phyloP scores from a whole-genome alignment of 2,113 vertebrate genomes.

The Syrmaticus mikado region DNA sequence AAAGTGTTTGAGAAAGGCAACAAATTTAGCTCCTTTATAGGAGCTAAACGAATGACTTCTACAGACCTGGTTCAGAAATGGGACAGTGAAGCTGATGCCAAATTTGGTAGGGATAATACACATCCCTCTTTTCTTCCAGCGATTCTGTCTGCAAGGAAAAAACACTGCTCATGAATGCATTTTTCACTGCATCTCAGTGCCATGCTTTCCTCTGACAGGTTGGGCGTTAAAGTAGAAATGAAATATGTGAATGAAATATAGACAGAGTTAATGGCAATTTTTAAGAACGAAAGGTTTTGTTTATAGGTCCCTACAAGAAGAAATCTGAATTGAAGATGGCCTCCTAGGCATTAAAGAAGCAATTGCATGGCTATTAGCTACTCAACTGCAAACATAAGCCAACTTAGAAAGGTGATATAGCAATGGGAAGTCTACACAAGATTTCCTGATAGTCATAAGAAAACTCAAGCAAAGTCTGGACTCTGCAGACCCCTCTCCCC shows the following conservation, averaged over 20 bases:
- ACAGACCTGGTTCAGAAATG: conserved; percentile 93
- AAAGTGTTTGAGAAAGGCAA: neutral
- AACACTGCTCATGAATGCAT: neutral
- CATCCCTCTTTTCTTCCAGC: conserved; percentile 95
- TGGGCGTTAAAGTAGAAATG: neutral
- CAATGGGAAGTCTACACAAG: neutral
- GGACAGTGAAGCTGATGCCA: conserved; percentile 89
- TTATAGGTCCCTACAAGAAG: neutral
- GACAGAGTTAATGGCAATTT: neutral
- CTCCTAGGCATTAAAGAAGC: neutral
- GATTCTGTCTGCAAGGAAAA: conserved; percentile 84
- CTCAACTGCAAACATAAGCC: neutral
- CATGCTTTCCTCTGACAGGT: neutral
- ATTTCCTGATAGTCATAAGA: neutral
- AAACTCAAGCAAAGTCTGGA: neutral
- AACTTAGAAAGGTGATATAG: neutral
- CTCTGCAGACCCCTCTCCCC: neutral
- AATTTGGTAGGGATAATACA: conserved; percentile 94
- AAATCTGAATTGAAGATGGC: neutral
- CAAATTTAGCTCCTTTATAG: neutral
- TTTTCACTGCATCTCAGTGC: neutral
- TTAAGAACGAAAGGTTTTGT: neutral
- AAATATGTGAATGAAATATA: neutral
- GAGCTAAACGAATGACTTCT: neutral
- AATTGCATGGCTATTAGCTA: neutral